These are phyloP conservation scores for Drosophila rubida DNA, from an alignment of 2,888 invertebrate genomes.

Conservation along the genomic window DNA sequence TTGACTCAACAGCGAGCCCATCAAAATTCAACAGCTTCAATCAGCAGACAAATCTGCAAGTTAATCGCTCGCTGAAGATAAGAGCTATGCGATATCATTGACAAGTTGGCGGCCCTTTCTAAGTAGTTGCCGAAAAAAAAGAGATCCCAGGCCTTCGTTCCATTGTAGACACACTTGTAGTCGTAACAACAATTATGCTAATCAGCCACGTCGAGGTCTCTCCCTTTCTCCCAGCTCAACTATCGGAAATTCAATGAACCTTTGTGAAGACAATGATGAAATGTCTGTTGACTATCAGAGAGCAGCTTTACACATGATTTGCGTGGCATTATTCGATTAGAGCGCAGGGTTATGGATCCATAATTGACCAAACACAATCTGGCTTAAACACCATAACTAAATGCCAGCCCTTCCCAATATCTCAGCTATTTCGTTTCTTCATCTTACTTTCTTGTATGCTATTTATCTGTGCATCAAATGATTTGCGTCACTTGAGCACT, in stretches of 20 bases:
- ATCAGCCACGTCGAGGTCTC: constrained; percentile 61
- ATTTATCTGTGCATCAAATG: constrained; percentile 10
- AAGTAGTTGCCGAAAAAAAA: constrained; percentile 28
- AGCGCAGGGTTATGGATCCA: constrained; percentile 9
- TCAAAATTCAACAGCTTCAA: constrained; percentile 12
- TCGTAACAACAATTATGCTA: constrained; percentile 70
- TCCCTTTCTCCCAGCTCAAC: constrained; percentile 58
- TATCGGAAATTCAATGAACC: constrained; percentile 48
- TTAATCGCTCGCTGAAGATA: constrained; percentile 9
- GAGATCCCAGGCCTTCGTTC: constrained; percentile 28
- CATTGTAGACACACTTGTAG: constrained; percentile 50
- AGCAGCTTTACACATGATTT: constrained; percentile 40
- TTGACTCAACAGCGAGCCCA: constrained; percentile 33
- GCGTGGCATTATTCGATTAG: constrained; percentile 25
- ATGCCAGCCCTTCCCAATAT: constrained; percentile 4
- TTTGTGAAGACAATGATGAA: constrained; percentile 34
- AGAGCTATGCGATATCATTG: constrained; percentile 4
- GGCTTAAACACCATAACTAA: constrained; percentile 1
- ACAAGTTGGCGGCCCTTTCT: constrained; percentile 39
- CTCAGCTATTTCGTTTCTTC: not conserved
- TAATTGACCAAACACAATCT: constrained; percentile 22
- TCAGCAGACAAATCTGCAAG: constrained; percentile 24
- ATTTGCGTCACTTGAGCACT: constrained; percentile 43
- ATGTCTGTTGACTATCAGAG: constrained; percentile 25
- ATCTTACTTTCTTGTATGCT: not conserved